A percentile compares a stretch with the other conserved stretches of the same genome.
Conservation (phyloP, 2,888 invertebrate species). For the Brachylomia viminalis region DNA sequence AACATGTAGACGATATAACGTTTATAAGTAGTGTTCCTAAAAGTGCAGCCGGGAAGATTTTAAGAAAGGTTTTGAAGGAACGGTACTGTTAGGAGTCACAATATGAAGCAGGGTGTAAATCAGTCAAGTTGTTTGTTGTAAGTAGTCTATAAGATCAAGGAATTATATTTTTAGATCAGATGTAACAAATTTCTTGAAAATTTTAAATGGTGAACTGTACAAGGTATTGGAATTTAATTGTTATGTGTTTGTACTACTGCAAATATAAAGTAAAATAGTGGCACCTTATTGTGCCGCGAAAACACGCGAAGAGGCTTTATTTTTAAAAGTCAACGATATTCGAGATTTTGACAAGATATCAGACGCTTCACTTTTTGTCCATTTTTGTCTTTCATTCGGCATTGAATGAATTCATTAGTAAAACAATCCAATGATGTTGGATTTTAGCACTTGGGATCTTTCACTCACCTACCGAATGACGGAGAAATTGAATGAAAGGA, state of each 20-base stretch:
- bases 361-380: neutral
- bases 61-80: conserved; percentile 91
- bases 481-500: neutral
- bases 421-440: neutral
- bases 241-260: neutral
- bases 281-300: neutral
- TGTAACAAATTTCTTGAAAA: too few species aligned
- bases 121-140: conserved; percentile 12
- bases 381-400: neutral
- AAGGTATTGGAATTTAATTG: neutral
- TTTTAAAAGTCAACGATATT: neutral
- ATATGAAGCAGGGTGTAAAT: conserved; percentile 8
- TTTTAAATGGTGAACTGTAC: conserved; percentile 16
- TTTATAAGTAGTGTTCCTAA: conserved; percentile 94
- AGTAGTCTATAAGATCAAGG: conserved; percentile 15
- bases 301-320: neutral
- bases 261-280: neutral
- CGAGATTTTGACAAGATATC: neutral
- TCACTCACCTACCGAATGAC: neutral
- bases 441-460: neutral
- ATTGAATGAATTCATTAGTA: neutral
- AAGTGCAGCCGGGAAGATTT: conserved; percentile 94
- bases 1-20: conserved; percentile 93
- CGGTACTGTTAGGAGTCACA: conserved; percentile 73
- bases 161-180: neutral